Conservation (phyloP, 2,113 vertebrate species). For the Daphoenositta chrysoptera region DNA sequence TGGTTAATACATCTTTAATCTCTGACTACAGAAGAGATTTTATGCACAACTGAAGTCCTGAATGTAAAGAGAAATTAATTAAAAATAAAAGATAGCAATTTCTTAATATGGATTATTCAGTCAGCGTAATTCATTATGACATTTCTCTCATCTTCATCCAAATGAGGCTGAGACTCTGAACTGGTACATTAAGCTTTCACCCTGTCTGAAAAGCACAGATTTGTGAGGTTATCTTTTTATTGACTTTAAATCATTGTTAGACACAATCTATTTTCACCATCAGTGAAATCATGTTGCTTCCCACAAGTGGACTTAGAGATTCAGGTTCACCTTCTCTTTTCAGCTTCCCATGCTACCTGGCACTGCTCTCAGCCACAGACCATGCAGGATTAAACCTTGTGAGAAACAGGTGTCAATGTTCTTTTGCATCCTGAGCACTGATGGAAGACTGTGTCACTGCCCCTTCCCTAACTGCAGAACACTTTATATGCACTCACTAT, state of each 20-base stretch:
- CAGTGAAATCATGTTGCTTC: neutral
- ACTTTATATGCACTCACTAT: neutral
- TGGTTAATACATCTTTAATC: neutral
- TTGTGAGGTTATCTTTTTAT: neutral
- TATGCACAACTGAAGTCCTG: neutral
- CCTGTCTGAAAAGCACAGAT: neutral
- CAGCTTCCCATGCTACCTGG: neutral
- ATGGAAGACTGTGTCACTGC: neutral
- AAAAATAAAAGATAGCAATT: neutral
- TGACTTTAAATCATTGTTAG: neutral
- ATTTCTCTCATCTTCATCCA: neutral
- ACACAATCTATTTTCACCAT: neutral
- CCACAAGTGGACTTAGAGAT: neutral
- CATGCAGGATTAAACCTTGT: neutral
- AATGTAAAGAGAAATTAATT: neutral
- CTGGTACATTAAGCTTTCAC: neutral
- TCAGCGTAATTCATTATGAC: neutral
- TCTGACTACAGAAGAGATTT: neutral
- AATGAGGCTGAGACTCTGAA: neutral
- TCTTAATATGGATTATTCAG: neutral
- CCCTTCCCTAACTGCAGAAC: neutral
- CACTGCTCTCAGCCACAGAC: neutral
- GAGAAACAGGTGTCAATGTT: neutral
- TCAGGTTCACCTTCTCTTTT: neutral
- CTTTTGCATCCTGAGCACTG: neutral